Evolutionary conservation across 2,888 invertebrate genomes (phyloP).

Genomic region (Parnassius orleans): DNA sequence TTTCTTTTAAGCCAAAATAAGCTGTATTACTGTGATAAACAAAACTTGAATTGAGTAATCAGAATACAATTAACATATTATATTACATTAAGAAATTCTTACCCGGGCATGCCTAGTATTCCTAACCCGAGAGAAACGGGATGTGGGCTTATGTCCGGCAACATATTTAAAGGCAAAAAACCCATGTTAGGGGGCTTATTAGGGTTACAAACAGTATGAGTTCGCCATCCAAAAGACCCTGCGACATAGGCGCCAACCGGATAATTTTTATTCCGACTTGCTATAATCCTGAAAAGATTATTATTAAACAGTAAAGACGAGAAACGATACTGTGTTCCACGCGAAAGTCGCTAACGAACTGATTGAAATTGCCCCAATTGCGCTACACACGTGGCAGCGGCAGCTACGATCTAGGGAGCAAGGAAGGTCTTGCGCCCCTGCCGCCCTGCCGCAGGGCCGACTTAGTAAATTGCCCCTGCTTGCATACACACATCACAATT

Average conservation of each 20-base stretch:
- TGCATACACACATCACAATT: too few species aligned
- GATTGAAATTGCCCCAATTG: too few species aligned
- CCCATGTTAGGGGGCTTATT: slow-evolving; percentile 38
- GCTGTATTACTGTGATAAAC: slow-evolving; percentile 83
- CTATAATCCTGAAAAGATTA: slow-evolving; percentile 79
- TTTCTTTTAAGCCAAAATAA: slow-evolving; percentile 86
- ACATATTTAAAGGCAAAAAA: slow-evolving; percentile 56
- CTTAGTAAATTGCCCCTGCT: too few species aligned
- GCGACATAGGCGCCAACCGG: slow-evolving; percentile 84
- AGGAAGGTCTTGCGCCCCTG: too few species aligned
- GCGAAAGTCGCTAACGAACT: too few species aligned
- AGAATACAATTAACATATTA: too few species aligned
- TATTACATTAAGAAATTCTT: slow-evolving; percentile 33
- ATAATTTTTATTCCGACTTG: slow-evolving; percentile 83
- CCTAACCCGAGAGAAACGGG: slow-evolving; percentile 84
- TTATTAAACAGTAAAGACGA: too few species aligned
- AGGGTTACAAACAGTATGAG: slow-evolving; percentile 65
- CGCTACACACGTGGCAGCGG: too few species aligned
- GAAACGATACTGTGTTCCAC: too few species aligned
- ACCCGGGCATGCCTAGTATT: slow-evolving; percentile 87
- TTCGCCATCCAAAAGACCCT: slow-evolving; percentile 85
- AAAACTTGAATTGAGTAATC: background rate
- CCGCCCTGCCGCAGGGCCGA: too few species aligned
- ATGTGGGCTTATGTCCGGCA: slow-evolving; percentile 82
- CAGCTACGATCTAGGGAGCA: too few species aligned